A percentile compares a stretch with the other conserved stretches of the same genome.
Conservation (phyloP, 1,140 invertebrate genomes). For the Diorhabda carinulata region DNA sequence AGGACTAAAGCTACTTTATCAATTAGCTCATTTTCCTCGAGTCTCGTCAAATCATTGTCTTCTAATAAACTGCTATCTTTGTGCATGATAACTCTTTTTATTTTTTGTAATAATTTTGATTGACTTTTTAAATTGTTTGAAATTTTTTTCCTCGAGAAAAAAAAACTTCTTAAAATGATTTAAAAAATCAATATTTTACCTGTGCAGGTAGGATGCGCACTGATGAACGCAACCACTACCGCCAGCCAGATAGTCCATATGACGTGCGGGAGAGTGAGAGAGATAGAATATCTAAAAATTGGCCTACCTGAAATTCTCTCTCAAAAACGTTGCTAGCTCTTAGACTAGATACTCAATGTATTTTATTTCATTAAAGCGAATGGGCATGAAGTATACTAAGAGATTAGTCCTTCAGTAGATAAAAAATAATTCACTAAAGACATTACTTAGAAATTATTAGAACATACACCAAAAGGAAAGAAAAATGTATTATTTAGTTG, state of each 20-base stretch:
- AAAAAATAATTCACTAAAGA: no score
- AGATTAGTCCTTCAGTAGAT: no score
- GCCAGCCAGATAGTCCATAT: constrained; percentile 18
- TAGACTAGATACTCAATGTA: neutral
- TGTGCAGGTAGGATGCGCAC: constrained; percentile 22
- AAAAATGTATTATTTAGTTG: no score
- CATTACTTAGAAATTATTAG: no score
- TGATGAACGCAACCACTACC: constrained; percentile 13
- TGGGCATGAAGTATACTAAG: neutral
- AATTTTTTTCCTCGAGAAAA: constrained; percentile 19
- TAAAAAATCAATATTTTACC: constrained; percentile 16
- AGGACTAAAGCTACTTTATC: constrained; percentile 19
- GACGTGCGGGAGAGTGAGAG: constrained; percentile 21
- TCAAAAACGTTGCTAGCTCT: constrained; percentile 18
- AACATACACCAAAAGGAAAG: no score
- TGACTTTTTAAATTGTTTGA: constrained; percentile 20
- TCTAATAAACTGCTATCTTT: constrained; percentile 22
- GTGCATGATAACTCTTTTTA: constrained; percentile 15
- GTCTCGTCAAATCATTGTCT: constrained; percentile 20
- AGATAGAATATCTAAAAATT: constrained; percentile 24
- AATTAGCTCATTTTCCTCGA: constrained; percentile 20
- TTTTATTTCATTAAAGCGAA: neutral
- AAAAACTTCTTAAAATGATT: constrained; percentile 6
- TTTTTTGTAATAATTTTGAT: constrained; percentile 22
- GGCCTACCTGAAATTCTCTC: constrained; percentile 22